Conservation (phyloP, 2,888 invertebrate genomes). For the Acanthopleura granulata region DNA sequence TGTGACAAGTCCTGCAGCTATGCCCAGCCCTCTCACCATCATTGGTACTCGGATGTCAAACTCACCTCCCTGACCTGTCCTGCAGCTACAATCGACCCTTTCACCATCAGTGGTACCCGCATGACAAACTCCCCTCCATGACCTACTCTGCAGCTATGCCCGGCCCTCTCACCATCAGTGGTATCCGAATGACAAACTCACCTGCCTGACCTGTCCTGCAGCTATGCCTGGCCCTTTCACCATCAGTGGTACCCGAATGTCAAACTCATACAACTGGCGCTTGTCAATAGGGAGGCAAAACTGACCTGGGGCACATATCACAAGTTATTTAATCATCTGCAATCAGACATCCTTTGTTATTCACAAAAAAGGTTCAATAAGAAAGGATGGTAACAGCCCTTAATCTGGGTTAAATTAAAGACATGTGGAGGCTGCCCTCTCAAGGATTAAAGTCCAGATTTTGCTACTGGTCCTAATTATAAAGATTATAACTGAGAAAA, state of each 20-base stretch:
- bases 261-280: constrained; percentile 90
- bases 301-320: constrained; percentile 84
- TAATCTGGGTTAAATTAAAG: no score
- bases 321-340: no score
- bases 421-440: no score
- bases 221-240: constrained; percentile 79
- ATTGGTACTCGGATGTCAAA: no score
- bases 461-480: no score
- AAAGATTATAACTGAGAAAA: no score
- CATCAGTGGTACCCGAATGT: constrained; percentile 85
- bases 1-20: neutral
- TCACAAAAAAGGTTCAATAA: no score
- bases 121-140: constrained; percentile 65
- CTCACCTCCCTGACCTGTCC: constrained; percentile 55
- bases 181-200: constrained; percentile 37
- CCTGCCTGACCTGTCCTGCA: constrained; percentile 51
- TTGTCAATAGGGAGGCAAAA: constrained; percentile 91
- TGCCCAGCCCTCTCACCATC: neutral
- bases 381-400: no score
- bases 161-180: constrained; percentile 1
- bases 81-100: constrained; percentile 76
- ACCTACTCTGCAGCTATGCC: neutral
- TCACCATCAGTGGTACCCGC: constrained; percentile 84
- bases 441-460: no score
- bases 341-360: no score